Conservation (phyloP, 2,888 invertebrate species). For the Carterocephalus palaemon region DNA sequence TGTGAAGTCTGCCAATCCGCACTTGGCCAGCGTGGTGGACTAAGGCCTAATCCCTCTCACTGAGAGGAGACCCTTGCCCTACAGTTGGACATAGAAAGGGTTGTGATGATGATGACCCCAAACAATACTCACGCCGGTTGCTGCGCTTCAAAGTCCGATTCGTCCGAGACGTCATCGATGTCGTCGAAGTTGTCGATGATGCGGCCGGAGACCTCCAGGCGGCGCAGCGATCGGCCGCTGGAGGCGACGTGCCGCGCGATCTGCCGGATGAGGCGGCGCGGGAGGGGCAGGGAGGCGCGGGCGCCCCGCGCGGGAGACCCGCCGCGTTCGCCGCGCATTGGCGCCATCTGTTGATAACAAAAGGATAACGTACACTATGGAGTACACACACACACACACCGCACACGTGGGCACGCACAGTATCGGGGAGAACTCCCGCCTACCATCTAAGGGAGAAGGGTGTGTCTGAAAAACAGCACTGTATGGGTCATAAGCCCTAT, state of each 20-base stretch:
- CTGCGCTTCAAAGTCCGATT: conserved; percentile 64
- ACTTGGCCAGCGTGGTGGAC: no score
- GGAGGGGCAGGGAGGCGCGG: conserved; percentile 74
- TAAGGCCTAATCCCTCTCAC: no score
- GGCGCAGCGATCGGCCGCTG: conserved; percentile 70
- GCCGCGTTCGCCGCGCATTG: conserved; percentile 74
- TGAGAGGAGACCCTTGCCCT: no score
- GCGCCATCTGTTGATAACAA: conserved; percentile 67
- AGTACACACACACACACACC: no score
- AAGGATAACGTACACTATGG: conserved; percentile 4
- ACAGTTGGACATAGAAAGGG: no score
- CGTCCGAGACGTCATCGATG: conserved; percentile 65
- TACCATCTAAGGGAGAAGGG: no score
- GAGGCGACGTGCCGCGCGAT: conserved; percentile 74
- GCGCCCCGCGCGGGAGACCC: conserved; percentile 69
- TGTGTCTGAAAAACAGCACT: no score
- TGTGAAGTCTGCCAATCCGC: no score
- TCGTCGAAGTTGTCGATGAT: conserved; percentile 76
- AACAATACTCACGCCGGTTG: conserved; percentile 63
- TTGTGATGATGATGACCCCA: no score
- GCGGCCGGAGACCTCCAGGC: conserved; percentile 72
- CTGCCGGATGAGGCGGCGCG: conserved; percentile 69
- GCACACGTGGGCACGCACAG: no score
- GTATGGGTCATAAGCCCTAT: no score
- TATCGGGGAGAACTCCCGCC: no score